Evolutionary conservation across 2,888 invertebrate species (phyloP).

Genomic region (Cantharis rufa): DNA sequence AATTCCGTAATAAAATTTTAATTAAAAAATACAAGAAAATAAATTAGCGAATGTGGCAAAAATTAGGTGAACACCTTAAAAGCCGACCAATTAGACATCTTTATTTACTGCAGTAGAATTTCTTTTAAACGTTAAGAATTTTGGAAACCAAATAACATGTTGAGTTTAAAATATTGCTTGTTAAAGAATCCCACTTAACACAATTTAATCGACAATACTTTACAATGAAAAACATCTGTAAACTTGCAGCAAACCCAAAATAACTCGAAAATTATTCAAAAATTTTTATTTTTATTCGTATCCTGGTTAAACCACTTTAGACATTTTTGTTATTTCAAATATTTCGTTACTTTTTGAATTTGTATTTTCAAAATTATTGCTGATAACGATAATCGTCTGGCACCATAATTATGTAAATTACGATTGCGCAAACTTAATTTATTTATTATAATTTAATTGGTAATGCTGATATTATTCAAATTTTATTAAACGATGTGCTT

Average conservation of each 20-base stretch:
- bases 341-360: not conserved
- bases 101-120: not conserved
- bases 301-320: not conserved
- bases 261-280: slow-evolving; percentile 33
- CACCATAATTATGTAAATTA: not conserved
- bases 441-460: not conserved
- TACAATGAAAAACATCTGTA: slow-evolving; percentile 38
- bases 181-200: slow-evolving; percentile 36
- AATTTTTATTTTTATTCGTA: slow-evolving; percentile 24
- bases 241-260: slow-evolving; percentile 23
- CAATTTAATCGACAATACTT: slow-evolving; percentile 39
- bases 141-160: slow-evolving; percentile 16
- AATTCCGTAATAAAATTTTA: slow-evolving; percentile 23
- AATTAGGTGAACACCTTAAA: not conserved
- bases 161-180: slow-evolving; percentile 27
- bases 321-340: not conserved
- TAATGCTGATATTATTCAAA: not conserved
- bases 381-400: not conserved
- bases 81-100: not conserved
- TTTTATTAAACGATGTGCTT: not conserved
- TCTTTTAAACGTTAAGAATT: slow-evolving; percentile 17
- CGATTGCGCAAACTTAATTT: not conserved
- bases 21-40: slow-evolving; percentile 18
- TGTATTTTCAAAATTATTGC: not conserved
- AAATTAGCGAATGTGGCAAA: not conserved